Percentiles rank a stretch among this genome's conserved stretches.
Evolutionary conservation across 1,140 invertebrate species (phyloP).

Genomic region (Hylyphantes graminicola): DNA sequence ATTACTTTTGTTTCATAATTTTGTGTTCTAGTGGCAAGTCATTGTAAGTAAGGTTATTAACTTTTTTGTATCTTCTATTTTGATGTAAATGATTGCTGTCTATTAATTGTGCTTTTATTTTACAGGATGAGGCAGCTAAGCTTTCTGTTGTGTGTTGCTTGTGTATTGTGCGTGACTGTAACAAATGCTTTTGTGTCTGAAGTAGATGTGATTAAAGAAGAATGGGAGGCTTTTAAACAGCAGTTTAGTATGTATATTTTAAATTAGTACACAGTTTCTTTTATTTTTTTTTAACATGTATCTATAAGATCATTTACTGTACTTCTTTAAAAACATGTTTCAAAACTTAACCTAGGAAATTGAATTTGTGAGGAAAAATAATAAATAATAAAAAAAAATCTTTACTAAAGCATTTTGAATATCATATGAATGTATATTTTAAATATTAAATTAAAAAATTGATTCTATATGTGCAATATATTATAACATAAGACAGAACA

Average conservation of each 20-base stretch:
- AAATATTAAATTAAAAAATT: no score
- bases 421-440: no score
- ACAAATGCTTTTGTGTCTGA: constrained; percentile 27
- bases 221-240: constrained; percentile 79
- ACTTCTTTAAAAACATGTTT: no score
- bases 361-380: no score
- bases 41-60: not conserved
- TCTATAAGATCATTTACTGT: no score
- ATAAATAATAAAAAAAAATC: no score
- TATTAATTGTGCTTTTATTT: not conserved
- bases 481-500: no score
- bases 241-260: constrained; percentile 69
- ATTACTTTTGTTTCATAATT: not conserved
- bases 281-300: no score
- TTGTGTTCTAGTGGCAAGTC: not conserved
- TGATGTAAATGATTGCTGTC: not conserved
- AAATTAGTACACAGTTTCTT: no score
- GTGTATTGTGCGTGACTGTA: not conserved
- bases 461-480: no score
- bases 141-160: not conserved
- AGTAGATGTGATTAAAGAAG: constrained; percentile 76
- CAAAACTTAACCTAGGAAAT: no score
- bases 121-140: constrained; percentile 22
- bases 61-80: not conserved
- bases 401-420: no score